Evolutionary conservation across 2,888 invertebrate genomes (phyloP).

Genomic region (Drosophila quasianomalipes): DNA sequence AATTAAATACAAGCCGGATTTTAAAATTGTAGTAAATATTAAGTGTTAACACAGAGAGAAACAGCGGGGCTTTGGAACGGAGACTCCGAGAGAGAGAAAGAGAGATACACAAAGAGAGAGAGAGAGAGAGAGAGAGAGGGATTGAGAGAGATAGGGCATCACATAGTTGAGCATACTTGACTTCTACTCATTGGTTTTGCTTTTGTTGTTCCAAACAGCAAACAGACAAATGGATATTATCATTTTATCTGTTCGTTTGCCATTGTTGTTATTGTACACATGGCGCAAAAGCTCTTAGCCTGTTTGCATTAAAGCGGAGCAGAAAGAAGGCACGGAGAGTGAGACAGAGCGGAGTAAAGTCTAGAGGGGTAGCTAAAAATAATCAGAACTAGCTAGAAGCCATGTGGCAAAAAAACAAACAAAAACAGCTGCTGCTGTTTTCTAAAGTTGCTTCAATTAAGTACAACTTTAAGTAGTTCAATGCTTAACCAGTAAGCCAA

Average conservation of each 20-base stretch:
- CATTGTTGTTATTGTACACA: constrained; percentile 59
- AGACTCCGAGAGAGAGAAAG: background rate
- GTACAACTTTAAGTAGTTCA: constrained; percentile 32
- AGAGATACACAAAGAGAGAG: too few relatives aligned
- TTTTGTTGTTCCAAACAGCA: constrained; percentile 42
- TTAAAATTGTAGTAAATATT: background rate
- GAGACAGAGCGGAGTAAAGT: background rate
- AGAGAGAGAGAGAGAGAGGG: background rate
- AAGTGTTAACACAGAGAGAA: background rate
- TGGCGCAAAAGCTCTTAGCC: constrained; percentile 70
- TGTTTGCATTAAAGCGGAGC: constrained; percentile 53
- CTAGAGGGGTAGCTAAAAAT: background rate
- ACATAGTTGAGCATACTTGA: background rate
- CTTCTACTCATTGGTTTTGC: constrained; percentile 4
- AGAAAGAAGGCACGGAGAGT: background rate
- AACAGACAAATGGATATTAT: constrained; percentile 78
- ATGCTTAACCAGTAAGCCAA: constrained; percentile 44
- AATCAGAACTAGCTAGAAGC: constrained; percentile 19
- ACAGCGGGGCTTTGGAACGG: too few relatives aligned
- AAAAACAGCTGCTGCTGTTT: constrained; percentile 28
- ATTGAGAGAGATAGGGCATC: background rate
- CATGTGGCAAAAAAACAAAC: constrained; percentile 38
- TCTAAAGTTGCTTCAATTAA: constrained; percentile 34
- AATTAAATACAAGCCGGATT: background rate
- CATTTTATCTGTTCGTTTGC: constrained; percentile 71